Conservation (phyloP, 2,888 invertebrate species). For the Alloplasta piceator region DNA sequence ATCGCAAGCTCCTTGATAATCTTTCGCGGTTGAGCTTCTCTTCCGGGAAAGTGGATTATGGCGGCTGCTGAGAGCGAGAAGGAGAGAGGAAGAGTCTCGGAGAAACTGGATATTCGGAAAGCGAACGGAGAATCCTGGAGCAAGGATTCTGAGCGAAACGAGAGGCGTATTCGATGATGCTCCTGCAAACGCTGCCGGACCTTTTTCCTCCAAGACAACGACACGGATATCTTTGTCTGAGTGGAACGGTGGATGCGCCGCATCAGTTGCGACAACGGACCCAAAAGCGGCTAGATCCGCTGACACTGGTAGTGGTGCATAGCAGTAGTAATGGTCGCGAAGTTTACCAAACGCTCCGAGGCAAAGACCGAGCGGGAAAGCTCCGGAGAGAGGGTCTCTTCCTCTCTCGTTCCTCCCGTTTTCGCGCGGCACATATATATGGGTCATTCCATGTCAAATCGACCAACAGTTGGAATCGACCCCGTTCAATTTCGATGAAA, state of each 20-base stretch:
- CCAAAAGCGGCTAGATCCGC: neutral
- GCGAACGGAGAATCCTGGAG: slow-evolving; percentile 21
- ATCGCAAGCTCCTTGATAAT: slow-evolving; percentile 43
- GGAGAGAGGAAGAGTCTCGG: slow-evolving; percentile 29
- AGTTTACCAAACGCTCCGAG: slow-evolving; percentile 57
- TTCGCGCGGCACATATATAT: slow-evolving; percentile 12
- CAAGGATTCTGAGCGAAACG: no score
- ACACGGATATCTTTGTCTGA: neutral
- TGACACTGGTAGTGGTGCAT: slow-evolving; percentile 6
- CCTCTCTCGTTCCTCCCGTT: slow-evolving; percentile 34
- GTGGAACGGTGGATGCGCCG: slow-evolving; percentile 10
- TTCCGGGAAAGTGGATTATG: slow-evolving; percentile 54
- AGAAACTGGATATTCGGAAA: slow-evolving; percentile 48
- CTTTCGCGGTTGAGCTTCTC: neutral
- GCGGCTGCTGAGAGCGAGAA: neutral
- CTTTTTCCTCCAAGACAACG: no score
- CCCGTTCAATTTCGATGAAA: no score
- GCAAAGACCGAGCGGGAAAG: slow-evolving; percentile 26
- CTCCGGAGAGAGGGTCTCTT: neutral
- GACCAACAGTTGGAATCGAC: no score
- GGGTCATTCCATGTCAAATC: no score
- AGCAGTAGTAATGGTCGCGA: slow-evolving; percentile 45
- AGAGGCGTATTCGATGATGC: no score
- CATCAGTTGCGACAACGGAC: slow-evolving; percentile 19
- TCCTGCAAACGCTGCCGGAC: no score